Base-by-base conservation (phyloP, 2,888 invertebrate genomes). In the Archips crataeganus region DNA sequence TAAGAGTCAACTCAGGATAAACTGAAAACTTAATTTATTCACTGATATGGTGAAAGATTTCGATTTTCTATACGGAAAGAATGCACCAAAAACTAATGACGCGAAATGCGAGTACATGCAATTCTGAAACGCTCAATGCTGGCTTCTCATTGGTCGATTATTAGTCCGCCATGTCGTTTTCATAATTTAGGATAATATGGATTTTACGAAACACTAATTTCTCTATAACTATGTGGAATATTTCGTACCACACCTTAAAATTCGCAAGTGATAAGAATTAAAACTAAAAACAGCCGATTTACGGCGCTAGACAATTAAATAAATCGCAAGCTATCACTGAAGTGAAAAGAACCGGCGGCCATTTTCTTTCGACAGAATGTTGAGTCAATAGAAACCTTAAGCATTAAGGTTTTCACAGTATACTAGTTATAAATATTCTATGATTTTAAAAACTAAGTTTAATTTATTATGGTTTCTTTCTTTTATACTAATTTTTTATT, bases 51-150 rank as follows among this genome's bases (percentile, higher is more conserved):
- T 80, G 88, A 89, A 92, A 91, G 88, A 92, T 91, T 90, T 80
- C 80, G 83, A 87, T 84, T 89, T 89, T 88, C 85, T 87, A 83
- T 81, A 84, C 84, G 90, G 91, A 89, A 95, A 95, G 94, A 95
- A 95, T 94, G 95, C 95, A 95, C 95, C 93, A 94, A 96, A 96
- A 95, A 90, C 90, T 94, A 95, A 95, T 96, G 96, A 96, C 96
- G 96, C 96, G 96, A 96, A 95, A 95, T 95, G 95, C 95, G 95
- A 96, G 96, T 96, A 94, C 87, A 92, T 95, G 95, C 95, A 95
- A 95, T 95, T 95, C 95, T 95, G 95, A 94, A 95, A 95, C 94
- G 94, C 94, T 94, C 94, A 94, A 95, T 95, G 95, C 95, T 95
- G 92, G 93, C 91, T 93, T 96, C 95, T 95, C 94, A 97, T 97